A percentile compares a stretch with the other conserved stretches of the same genome.
Evolutionary conservation across 2,888 invertebrate genomes (phyloP).

Genomic region (Hedya salicella): DNA sequence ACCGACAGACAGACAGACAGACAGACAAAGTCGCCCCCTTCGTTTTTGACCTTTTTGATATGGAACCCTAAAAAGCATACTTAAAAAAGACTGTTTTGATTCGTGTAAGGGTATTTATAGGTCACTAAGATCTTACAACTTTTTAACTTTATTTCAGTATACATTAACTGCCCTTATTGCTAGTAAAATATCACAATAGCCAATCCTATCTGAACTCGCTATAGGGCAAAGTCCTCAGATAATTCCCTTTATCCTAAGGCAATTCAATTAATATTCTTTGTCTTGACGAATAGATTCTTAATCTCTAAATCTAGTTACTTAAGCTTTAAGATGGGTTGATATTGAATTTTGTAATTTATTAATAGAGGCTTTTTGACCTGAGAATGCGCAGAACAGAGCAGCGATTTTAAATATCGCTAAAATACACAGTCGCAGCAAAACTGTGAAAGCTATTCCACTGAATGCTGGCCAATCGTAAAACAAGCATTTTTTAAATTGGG

Average conservation of each 20-base stretch:
- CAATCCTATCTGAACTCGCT: constrained; percentile 45
- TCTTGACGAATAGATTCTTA: constrained; percentile 49
- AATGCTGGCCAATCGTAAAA: constrained; percentile 25
- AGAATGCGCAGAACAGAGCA: background rate
- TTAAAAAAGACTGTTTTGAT: too few relatives aligned
- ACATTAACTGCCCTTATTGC: constrained; percentile 2
- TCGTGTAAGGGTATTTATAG: too few relatives aligned
- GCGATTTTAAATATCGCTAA: background rate
- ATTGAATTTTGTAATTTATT: constrained; percentile 12
- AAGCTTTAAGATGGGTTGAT: constrained; percentile 20
- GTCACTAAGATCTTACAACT: background rate
- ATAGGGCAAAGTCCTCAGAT: constrained; percentile 46
- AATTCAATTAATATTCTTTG: constrained; percentile 66
- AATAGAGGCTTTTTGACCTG: background rate
- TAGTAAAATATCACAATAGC: constrained; percentile 8
- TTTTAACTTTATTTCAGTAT: background rate
- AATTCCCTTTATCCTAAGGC: constrained; percentile 49
- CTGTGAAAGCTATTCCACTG: constrained; percentile 13
- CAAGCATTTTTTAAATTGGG: constrained; percentile 38
- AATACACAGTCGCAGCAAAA: background rate
- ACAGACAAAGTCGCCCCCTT: too few relatives aligned
- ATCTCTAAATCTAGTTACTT: constrained; percentile 45
- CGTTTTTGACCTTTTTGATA: too few relatives aligned
- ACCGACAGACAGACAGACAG: too few relatives aligned
- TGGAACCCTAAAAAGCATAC: too few relatives aligned